A percentile compares a stretch with the other conserved stretches of the same genome.
Conservation (phyloP, 2,888 invertebrate genomes). For the Xylota segnis region DNA sequence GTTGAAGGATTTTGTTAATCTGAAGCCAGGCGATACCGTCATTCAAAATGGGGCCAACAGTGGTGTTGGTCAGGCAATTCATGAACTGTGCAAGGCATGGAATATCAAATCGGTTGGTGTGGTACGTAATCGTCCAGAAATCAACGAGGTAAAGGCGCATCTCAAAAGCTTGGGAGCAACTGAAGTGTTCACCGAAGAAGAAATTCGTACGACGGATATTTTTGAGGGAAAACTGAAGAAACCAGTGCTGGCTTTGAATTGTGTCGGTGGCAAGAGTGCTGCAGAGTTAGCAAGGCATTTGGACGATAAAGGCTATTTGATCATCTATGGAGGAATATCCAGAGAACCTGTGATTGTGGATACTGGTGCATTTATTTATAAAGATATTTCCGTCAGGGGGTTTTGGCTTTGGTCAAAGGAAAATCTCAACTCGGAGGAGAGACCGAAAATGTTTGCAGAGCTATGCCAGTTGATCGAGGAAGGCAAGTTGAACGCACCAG, state of each 20-base stretch:
- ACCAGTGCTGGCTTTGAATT: conserved; percentile 95
- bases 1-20: conserved; percentile 93
- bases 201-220: conserved; percentile 87
- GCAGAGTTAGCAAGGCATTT: conserved; percentile 92
- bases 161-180: conserved; percentile 92
- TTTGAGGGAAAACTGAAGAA: conserved; percentile 87
- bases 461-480: conserved; percentile 89
- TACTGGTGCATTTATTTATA: conserved; percentile 93
- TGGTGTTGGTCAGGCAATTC: conserved; percentile 96
- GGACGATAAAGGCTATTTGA: conserved; percentile 90
- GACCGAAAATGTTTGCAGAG: conserved; percentile 90
- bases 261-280: conserved; percentile 96
- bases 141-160: conserved; percentile 87
- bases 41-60: conserved; percentile 99
- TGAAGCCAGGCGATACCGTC: conserved; percentile 92
- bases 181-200: conserved; percentile 93
- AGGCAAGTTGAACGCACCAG: conserved; percentile 90
- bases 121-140: conserved; percentile 91
- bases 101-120: conserved; percentile 93
- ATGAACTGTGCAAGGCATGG: conserved; percentile 93
- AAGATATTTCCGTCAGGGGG: conserved; percentile 90
- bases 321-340: conserved; percentile 98
- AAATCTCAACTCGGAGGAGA: conserved; percentile 86
- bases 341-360: conserved; percentile 93
- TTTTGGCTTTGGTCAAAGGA: conserved; percentile 95